These are phyloP conservation scores for Gerris lacustris DNA, from an alignment of 2,888 invertebrate genomes.

Conservation along the genomic window DNA sequence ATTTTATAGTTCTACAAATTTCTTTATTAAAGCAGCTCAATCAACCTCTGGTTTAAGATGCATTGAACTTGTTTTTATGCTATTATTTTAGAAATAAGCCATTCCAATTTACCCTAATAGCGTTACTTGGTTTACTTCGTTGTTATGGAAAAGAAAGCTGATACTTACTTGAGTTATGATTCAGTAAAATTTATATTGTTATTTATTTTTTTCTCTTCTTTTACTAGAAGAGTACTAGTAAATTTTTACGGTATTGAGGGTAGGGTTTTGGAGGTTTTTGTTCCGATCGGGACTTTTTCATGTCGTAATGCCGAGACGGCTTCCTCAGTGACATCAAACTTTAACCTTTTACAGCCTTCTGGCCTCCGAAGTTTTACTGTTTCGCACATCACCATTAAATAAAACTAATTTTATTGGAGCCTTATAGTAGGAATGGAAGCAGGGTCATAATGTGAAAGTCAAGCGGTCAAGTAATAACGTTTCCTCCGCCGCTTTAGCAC, in stretches of 20 bases:
- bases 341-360: not conserved
- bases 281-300: not conserved
- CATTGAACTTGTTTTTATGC: not conserved
- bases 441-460: no score
- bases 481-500: no score
- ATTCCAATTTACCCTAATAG: not conserved
- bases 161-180: not conserved
- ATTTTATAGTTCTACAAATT: no score
- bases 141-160: not conserved
- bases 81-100: not conserved
- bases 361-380: not conserved
- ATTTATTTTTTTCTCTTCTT: not conserved
- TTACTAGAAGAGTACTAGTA: no score
- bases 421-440: not conserved
- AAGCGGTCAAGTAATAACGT: no score
- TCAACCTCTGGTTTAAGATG: no score
- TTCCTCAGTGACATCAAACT: not conserved
- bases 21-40: no score
- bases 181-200: not conserved
- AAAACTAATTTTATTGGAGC: not conserved
- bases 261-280: not conserved
- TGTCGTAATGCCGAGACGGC: not conserved
- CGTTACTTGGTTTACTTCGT: not conserved
- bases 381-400: conserved; percentile 5
- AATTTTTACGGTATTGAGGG: conserved; percentile 1